These are phyloP conservation scores for Capromys pilorides DNA, from an alignment of 2,797 vertebrate genomes.

Conservation along the genomic window DNA sequence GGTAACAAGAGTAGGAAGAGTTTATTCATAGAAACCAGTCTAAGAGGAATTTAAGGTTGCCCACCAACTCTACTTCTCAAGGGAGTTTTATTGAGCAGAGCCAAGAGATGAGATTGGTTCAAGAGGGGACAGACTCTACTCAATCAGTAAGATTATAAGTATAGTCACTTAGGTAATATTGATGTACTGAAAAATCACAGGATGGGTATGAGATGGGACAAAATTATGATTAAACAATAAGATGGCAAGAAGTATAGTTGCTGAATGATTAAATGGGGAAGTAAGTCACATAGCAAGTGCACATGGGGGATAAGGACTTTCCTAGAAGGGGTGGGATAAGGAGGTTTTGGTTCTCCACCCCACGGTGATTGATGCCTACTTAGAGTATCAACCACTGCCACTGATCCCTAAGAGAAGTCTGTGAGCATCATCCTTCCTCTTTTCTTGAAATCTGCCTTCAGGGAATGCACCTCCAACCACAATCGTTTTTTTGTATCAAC, in stretches of 20 bases:
- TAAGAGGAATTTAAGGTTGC: background rate
- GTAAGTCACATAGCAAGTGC: background rate
- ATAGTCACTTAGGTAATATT: background rate
- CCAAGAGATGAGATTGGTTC: background rate
- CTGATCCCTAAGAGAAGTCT: background rate
- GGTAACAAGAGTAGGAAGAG: background rate
- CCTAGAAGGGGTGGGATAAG: background rate
- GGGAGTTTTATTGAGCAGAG: background rate
- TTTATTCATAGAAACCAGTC: background rate
- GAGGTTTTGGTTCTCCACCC: background rate
- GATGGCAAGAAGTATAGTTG: background rate
- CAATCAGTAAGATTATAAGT: background rate
- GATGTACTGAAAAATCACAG: background rate
- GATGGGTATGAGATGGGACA: background rate
- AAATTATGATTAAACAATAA: background rate
- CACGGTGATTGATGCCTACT: background rate
- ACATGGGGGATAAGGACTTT: background rate
- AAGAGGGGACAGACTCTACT: background rate
- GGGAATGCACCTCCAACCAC: background rate
- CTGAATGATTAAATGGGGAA: background rate
- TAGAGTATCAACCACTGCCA: background rate
- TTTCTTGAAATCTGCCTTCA: background rate
- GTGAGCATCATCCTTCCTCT: background rate
- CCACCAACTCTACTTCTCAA: background rate
- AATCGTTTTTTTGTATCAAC: background rate